Evolutionary conservation across 2,113 vertebrate species (phyloP).

Genomic region (Pachycephala philippinensis): DNA sequence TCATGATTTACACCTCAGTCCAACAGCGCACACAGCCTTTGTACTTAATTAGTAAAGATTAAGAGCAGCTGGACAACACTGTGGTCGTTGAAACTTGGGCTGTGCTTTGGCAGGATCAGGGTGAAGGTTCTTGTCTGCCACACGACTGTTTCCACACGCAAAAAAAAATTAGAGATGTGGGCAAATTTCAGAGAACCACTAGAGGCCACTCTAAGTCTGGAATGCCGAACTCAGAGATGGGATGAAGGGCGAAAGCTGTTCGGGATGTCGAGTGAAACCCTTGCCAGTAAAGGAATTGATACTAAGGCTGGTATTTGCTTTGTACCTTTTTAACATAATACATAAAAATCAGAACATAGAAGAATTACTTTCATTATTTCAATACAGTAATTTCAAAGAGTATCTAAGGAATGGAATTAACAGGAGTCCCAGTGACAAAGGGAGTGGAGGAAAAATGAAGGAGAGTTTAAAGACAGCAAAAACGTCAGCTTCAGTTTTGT

Average conservation of each 20-base stretch:
- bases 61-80: background rate
- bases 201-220: slow-evolving; percentile 22
- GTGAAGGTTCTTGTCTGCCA: background rate
- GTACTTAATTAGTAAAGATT: background rate
- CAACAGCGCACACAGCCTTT: accelerated
- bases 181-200: background rate
- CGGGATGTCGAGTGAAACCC: background rate
- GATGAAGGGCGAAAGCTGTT: background rate
- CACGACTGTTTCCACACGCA: background rate
- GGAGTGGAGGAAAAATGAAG: accelerated
- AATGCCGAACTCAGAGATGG: background rate
- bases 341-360: background rate
- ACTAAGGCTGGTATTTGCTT: background rate
- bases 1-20: background rate
- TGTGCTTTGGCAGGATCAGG: background rate
- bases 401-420: background rate
- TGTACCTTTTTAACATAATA: background rate
- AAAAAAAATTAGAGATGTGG: background rate
- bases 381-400: background rate
- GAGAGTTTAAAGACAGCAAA: background rate
- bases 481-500: background rate
- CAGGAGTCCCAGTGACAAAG: background rate
- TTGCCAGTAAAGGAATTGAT: background rate
- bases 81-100: background rate
- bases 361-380: background rate